Evolutionary conservation across 1,140 invertebrate species (phyloP).

Genomic region (Gonioctena quinquepunctata): DNA sequence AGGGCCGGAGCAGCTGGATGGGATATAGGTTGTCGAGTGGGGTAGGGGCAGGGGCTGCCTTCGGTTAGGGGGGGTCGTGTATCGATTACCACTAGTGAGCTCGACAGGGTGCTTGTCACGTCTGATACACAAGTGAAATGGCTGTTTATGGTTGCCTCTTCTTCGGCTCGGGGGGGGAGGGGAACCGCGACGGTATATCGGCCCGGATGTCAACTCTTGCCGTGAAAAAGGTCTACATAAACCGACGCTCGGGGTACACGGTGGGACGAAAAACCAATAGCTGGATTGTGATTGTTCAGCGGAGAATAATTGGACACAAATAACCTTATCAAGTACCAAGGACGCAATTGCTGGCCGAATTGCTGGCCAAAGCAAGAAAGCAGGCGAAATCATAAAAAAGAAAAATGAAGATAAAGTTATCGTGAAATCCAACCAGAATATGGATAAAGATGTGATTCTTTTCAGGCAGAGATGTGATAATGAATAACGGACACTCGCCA

Average conservation of each 20-base stretch:
- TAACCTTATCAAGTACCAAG: too few species aligned
- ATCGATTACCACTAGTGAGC: constrained; percentile 20
- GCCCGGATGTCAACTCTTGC: constrained; percentile 7
- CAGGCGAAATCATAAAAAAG: too few species aligned
- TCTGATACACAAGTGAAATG: constrained; percentile 23
- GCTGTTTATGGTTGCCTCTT: constrained; percentile 17
- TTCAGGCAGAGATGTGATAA: too few species aligned
- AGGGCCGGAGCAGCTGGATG: neutral
- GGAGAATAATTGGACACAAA: too few species aligned
- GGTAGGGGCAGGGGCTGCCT: neutral
- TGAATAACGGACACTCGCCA: too few species aligned
- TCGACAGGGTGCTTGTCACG: constrained; percentile 21
- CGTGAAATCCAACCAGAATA: too few species aligned
- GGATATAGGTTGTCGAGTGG: neutral
- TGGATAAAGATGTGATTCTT: too few species aligned
- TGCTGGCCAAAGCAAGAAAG: too few species aligned
- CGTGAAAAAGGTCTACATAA: neutral
- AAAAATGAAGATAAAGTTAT: too few species aligned
- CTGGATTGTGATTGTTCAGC: too few species aligned
- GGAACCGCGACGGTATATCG: constrained; percentile 3
- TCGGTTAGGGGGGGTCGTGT: neutral
- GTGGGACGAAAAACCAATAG: neutral
- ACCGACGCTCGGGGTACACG: neutral
- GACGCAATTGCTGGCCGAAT: too few species aligned
- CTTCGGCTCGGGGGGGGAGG: neutral